Base-by-base conservation (phyloP, 2,888 invertebrate genomes). In the Chrysolina haemoptera region DNA sequence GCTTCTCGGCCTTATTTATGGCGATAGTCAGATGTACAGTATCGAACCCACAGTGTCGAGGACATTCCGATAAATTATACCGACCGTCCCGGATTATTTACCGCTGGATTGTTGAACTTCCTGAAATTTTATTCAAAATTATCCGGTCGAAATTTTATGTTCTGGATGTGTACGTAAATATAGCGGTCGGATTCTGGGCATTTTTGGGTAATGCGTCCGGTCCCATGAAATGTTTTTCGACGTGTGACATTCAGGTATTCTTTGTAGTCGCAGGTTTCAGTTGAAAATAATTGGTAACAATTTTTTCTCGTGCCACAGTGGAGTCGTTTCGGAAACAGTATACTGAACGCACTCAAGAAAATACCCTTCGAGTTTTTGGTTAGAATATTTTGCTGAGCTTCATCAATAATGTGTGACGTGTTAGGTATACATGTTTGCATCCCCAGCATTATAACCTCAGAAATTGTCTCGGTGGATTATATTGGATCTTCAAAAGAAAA, bases 61-160 rank as follows among this genome's bases (percentile, higher is more conserved):
- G 76, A 79, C 81, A 85, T 86, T 84, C 85, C 85, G 71, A 84
- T 84, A 85, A 85, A 85, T 85, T 84, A 81, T 82, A 75, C 79
- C 78, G 80, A 79, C 79, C 82, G 83, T 83, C 80, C 79, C 79
- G 81, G 82, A 83, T 82, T 83, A 84, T 84, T 84, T 78, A 77
- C 74, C 9, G 75, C 76, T 68, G 73, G 75, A 77, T 80, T 78
- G 78, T 75, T 78, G 53, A 70, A 78, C 78, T 80, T 76, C 76
- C 78, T 78, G 74, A 76, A 77, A 78, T 78, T 78, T 77, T 71
- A 69, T 65, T 69, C 64, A 69, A 71, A 71, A 46, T 64, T 69
- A 46, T 62, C 46, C 16, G 27, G 16, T 65, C 27, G 46, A 65
- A 65, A 65, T 65, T 65, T 65, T 65, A 65, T 50, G 65, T 27